Percentiles rank a stretch among this genome's conserved stretches.
phyloP scores from a whole-genome alignment of 2,797 vertebrate genomes.

The Ispidina lecontei region DNA sequence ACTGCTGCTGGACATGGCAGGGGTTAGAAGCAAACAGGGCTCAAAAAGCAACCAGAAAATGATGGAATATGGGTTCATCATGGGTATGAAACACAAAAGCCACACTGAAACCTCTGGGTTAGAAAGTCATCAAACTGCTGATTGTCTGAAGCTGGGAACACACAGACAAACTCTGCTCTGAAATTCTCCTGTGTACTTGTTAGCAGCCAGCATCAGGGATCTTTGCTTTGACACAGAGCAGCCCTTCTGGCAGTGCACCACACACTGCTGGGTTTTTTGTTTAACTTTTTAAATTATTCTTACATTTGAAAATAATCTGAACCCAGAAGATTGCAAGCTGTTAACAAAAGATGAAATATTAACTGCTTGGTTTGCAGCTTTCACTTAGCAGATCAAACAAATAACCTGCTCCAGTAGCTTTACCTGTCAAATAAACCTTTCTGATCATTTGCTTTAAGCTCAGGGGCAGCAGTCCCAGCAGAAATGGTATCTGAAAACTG shows the following conservation, averaged over 20 bases:
- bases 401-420: background rate
- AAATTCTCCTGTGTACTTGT: background rate
- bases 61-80: background rate
- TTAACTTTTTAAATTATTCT: background rate
- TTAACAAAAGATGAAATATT: background rate
- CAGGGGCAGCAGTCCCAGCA: background rate
- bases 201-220: background rate
- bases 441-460: constrained; percentile 1
- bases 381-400: background rate
- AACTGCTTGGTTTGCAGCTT: background rate
- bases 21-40: background rate
- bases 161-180: background rate
- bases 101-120: background rate
- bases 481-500: background rate
- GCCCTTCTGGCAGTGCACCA: background rate
- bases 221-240: background rate
- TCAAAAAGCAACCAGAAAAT: background rate
- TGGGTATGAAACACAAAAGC: background rate
- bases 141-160: background rate
- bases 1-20: background rate
- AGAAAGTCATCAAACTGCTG: background rate
- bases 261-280: background rate
- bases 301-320: background rate
- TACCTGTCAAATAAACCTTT: background rate
- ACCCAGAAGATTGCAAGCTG: background rate